Evolutionary conservation across 2,888 invertebrate species (phyloP).

Genomic region (Saturnia pavonia): DNA sequence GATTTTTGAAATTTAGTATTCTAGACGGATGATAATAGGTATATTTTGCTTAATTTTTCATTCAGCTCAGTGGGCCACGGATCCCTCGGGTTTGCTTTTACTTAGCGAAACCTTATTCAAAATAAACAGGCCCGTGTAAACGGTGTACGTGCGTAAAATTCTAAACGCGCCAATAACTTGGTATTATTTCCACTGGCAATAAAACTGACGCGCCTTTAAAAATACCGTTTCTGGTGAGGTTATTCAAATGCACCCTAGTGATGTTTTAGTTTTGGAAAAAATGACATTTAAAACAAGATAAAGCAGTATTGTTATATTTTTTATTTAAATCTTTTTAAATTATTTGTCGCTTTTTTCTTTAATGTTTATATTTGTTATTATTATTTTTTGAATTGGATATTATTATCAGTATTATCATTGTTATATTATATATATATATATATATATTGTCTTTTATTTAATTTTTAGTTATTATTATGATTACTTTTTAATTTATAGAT

Average conservation of each 20-base stretch:
- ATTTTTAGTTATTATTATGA: no score
- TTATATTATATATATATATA: no score
- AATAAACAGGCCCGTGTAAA: constrained; percentile 77
- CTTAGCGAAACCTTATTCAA: constrained; percentile 78
- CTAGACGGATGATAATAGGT: constrained; percentile 48
- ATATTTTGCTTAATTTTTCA: constrained; percentile 74
- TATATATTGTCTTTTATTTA: no score
- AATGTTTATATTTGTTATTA: no score
- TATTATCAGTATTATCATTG: no score
- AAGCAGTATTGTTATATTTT: no score
- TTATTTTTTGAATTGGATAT: no score
- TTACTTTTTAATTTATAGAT: no score
- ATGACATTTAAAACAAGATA: no score
- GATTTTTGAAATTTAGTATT: constrained; percentile 39
- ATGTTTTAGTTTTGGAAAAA: no score
- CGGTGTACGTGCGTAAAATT: constrained; percentile 71
- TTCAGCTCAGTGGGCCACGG: constrained; percentile 58
- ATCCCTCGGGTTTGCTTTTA: constrained; percentile 71
- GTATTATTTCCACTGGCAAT: constrained; percentile 67
- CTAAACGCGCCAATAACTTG: constrained; percentile 56
- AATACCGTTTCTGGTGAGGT: constrained; percentile 15
- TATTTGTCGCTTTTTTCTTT: no score
- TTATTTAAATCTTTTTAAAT: no score
- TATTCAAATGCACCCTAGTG: background rate
- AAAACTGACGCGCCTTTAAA: constrained; percentile 48